Base-by-base conservation (phyloP, 2,113 vertebrate genomes). In the Oreochromis spilurus region DNA sequence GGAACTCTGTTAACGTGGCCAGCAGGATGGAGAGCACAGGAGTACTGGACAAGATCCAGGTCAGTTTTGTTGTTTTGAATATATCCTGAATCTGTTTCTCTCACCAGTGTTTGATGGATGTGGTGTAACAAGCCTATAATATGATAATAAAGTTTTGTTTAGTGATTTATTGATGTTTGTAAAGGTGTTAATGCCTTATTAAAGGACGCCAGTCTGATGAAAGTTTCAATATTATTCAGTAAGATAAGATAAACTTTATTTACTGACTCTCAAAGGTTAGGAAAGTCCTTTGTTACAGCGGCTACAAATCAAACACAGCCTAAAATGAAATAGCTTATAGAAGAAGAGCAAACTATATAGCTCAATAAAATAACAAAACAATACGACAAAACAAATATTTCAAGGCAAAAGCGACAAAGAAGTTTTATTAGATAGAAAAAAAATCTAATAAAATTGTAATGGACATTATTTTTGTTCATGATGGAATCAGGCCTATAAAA, bases 11-110 rank as follows among this genome's bases (percentile, higher is more conserved):
- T 12, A 98, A 98, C 0, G 98, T 98, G 87, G 97, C 97, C 65
- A 98, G 98, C 84, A 96, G 98, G 58, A 98, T 98, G 98, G 98
- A 98, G 84, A 98, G 97, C 89, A 98, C 98, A 1, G 98, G 98
- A 4, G 95, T 97, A 31, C 85, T 98, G 84, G 96, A 97, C 75
- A 98, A 97, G 94, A 98, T 98, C 83, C 98, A 98, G 96, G 98
- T 98, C 11, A 79, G 17, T n/a, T 38, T 65, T 21, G 60, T 65
- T 13, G 5, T 65, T 65, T 38, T 34, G 34, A 65, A 67, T 38
- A 38, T 21, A 38, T 38, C 1, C 34, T 21, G 19, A 38, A 34
- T 67, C 60, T 8, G 10, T 67, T 67, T 21, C 34, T 67, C 34
- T 67, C 34, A 38, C 34, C 6, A 7, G 16, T 31, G 6, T 12